These are phyloP conservation scores for Lymantria monacha DNA, from an alignment of 2,888 invertebrate genomes.

Conservation along the genomic window DNA sequence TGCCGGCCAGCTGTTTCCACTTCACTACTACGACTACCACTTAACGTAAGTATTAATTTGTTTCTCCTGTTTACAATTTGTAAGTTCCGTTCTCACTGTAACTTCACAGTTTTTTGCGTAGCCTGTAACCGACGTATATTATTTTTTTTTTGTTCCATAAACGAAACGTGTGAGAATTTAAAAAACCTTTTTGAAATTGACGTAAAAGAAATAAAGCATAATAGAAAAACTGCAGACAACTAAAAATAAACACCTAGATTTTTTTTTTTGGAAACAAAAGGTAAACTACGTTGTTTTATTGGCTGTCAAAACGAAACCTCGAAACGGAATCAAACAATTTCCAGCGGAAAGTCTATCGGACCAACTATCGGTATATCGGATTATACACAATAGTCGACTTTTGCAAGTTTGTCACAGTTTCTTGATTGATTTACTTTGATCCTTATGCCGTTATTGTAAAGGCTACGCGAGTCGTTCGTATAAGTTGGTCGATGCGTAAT, in stretches of 20 bases:
- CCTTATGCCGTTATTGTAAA: constrained; percentile 44
- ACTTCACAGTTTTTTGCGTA: constrained; percentile 36
- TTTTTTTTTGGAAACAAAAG: constrained; percentile 26
- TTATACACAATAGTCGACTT: constrained; percentile 67
- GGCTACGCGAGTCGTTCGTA: constrained; percentile 31
- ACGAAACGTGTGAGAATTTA: constrained; percentile 25
- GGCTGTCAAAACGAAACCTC: constrained; percentile 52
- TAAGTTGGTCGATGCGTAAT: constrained; percentile 58
- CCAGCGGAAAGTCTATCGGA: constrained; percentile 60
- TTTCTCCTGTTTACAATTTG: constrained; percentile 75
- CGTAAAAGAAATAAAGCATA: constrained; percentile 22
- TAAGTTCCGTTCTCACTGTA: constrained; percentile 61
- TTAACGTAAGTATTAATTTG: constrained; percentile 64
- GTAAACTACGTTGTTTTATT: constrained; percentile 35
- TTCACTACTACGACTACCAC: constrained; percentile 38
- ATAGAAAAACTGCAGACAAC: constrained; percentile 28
- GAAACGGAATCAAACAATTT: constrained; percentile 68
- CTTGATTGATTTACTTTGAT: constrained; percentile 30
- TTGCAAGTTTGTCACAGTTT: constrained; percentile 39
- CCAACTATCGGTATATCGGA: constrained; percentile 70
- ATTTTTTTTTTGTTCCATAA: constrained; percentile 29
- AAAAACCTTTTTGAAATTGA: constrained; percentile 23
- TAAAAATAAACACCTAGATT: constrained; percentile 26
- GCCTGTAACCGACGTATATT: constrained; percentile 29
- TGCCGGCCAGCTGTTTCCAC: constrained; percentile 65